These are phyloP conservation scores for Gyrodactylus bullatarudis DNA, from an alignment of 1,140 invertebrate species.

Conservation along the genomic window DNA sequence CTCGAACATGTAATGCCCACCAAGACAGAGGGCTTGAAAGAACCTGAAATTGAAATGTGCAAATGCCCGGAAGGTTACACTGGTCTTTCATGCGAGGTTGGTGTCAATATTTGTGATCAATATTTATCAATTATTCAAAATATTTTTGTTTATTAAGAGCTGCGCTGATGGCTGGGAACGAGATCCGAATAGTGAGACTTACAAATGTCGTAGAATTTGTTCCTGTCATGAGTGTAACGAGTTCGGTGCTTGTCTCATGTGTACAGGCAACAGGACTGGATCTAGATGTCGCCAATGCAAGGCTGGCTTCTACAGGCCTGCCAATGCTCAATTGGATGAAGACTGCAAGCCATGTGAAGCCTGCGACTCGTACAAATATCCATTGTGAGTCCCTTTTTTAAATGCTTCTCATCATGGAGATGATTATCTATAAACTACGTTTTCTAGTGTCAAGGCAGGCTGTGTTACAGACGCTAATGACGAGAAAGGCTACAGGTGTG, in stretches of 20 bases:
- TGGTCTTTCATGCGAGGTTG: neutral
- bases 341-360: neutral
- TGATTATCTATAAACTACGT: too few species aligned
- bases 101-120: too few species aligned
- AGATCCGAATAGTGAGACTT: neutral
- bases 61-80: neutral
- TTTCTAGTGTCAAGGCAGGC: neutral
- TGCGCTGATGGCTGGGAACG: neutral
- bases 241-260: neutral
- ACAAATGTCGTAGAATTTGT: neutral
- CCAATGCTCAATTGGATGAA: neutral
- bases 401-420: neutral
- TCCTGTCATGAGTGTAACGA: neutral
- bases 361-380: neutral
- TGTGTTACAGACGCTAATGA: neutral
- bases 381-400: neutral
- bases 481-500: neutral
- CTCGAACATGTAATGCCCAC: neutral
- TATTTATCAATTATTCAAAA: too few species aligned
- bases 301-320: neutral
- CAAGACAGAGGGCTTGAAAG: neutral
- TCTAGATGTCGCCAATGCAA: neutral
- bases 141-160: neutral
- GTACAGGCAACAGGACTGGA: neutral
- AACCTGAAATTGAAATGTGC: neutral